Conservation (phyloP, 2,888 invertebrate genomes). For the Agrenia bidenticulata region DNA sequence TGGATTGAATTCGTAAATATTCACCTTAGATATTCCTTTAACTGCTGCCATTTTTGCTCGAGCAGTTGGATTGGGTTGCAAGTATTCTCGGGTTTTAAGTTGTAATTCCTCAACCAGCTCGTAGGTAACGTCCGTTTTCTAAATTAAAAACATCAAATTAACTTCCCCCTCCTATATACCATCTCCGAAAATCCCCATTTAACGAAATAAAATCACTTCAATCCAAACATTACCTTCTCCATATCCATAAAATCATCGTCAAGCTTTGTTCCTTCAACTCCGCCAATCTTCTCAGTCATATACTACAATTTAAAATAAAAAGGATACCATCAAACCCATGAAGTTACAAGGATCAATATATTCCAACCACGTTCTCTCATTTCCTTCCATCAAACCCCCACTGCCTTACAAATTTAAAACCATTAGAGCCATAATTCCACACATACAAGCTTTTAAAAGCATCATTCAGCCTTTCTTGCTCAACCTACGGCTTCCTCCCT, state of each 20-base stretch:
- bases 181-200: background rate
- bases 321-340: no score
- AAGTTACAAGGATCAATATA: no score
- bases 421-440: no score
- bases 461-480: no score
- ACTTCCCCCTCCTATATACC: background rate
- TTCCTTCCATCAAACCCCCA: constrained; percentile 5
- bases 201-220: background rate
- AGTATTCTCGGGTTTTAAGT: constrained; percentile 94
- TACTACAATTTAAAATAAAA: constrained; percentile 68
- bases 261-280: constrained; percentile 98
- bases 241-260: constrained; percentile 98
- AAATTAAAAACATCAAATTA: constrained; percentile 41
- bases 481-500: no score
- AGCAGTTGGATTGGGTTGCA: constrained; percentile 98
- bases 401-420: no score
- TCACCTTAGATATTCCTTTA: constrained; percentile 90
- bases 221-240: constrained; percentile 80
- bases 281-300: constrained; percentile 99
- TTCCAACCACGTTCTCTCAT: background rate
- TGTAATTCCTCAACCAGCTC: constrained; percentile 96
- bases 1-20: no score
- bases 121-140: constrained; percentile 98
- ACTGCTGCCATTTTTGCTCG: constrained; percentile 93
- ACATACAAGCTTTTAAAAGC: no score